Conservation (phyloP, 2,113 vertebrate genomes). For the Aramus guarauna region DNA sequence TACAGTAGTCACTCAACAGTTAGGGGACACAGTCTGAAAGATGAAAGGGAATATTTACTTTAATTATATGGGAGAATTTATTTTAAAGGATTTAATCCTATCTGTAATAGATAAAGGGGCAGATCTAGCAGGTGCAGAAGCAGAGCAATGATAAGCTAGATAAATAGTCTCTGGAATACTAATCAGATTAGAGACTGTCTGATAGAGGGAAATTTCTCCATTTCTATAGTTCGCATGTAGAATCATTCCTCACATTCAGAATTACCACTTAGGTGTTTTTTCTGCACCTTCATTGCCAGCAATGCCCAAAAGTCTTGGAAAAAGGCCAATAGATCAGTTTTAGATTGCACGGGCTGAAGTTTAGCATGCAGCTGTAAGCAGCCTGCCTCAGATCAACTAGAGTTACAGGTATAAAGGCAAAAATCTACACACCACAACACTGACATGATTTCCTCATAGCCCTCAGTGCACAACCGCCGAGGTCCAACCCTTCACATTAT, state of each 20-base stretch:
- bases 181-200: conserved; percentile 2
- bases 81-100: conserved; percentile 43
- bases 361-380: not conserved
- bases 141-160: not conserved
- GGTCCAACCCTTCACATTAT: not conserved
- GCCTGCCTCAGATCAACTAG: not conserved
- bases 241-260: not conserved
- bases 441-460: not conserved
- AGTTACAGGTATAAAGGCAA: not conserved
- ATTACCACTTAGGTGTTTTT: not conserved
- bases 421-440: not conserved
- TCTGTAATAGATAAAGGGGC: conserved; percentile 53
- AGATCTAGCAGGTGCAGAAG: conserved; percentile 31
- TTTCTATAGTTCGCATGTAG: not conserved
- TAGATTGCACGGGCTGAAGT: not conserved
- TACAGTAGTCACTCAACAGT: conserved; percentile 13
- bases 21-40: not conserved
- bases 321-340: not conserved
- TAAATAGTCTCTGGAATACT: conserved; percentile 27
- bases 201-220: not conserved
- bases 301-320: not conserved
- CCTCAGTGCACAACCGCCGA: not conserved
- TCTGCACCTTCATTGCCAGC: not conserved
- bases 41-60: conserved; percentile 44
- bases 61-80: conserved; percentile 18